These are phyloP conservation scores for Quadroppia sp. DNA, from an alignment of 2,888 invertebrate genomes.

Conservation along the genomic window DNA sequence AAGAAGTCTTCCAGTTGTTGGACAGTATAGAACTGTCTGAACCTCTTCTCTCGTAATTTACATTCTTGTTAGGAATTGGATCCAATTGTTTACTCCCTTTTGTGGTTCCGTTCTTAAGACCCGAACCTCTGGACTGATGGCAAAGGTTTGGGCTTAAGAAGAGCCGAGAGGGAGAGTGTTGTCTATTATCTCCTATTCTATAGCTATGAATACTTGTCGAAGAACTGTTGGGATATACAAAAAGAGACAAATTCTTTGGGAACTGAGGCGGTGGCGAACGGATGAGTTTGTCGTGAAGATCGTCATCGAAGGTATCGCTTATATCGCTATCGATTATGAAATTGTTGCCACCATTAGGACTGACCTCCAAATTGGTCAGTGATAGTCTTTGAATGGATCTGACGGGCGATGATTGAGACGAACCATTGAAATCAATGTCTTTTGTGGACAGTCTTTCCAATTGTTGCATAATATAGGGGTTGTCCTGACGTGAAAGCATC, in stretches of 20 bases:
- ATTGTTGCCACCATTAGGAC: not conserved
- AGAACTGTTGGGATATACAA: conserved; percentile 43
- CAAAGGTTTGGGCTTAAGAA: not conserved
- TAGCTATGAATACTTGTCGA: conserved; percentile 2
- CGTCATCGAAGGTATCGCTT: conserved; percentile 38
- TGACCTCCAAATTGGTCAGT: conserved; percentile 9
- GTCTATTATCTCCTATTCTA: not conserved
- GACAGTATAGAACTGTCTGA: conserved; percentile 25
- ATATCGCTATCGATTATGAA: conserved; percentile 24
- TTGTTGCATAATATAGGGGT: conserved; percentile 63
- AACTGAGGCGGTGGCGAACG: conserved; percentile 68
- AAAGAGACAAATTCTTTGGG: conserved; percentile 48
- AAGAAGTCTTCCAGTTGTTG: conserved; percentile 3
- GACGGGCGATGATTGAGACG: conserved; percentile 26
- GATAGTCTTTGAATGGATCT: conserved; percentile 7
- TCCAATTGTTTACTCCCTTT: not conserved
- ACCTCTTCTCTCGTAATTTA: conserved; percentile 5
- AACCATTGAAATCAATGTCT: conserved; percentile 18
- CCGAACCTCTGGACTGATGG: not conserved
- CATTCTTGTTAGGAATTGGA: not conserved
- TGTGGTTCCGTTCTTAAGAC: not conserved
- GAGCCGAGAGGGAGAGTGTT: not conserved
- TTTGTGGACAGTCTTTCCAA: conserved; percentile 44
- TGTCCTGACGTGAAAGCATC: conserved; percentile 73
- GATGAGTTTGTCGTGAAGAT: conserved; percentile 76